phyloP scores from a whole-genome alignment of 2,113 vertebrate genomes.

The Dipodomys ordii region DNA sequence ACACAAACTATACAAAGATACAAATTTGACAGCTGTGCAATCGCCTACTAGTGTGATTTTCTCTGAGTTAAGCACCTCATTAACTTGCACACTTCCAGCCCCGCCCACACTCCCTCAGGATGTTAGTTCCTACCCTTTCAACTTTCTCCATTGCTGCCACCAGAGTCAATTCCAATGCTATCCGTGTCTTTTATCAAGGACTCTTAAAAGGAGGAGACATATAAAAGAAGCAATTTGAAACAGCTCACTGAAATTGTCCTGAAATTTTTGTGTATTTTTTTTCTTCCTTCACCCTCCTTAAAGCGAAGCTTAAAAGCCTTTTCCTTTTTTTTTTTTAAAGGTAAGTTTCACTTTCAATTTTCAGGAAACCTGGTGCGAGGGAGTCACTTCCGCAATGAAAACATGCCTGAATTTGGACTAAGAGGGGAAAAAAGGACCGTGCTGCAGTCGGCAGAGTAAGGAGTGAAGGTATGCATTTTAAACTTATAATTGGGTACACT shows the following conservation, averaged over 20 bases:
- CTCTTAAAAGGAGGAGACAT: neutral
- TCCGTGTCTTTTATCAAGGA: neutral
- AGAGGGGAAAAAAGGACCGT: neutral
- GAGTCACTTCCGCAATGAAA: neutral
- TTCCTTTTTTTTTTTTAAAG: neutral
- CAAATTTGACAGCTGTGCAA: neutral
- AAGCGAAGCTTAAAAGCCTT: neutral
- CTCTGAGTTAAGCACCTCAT: neutral
- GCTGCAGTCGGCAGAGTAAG: neutral
- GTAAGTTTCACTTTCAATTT: slow-evolving; percentile 78
- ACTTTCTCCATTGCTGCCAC: neutral
- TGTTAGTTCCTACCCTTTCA: neutral
- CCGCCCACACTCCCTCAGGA: neutral
- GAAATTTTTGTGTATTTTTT: too few species aligned
- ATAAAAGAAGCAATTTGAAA: neutral
- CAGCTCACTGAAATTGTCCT: neutral
- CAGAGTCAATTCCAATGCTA: neutral
- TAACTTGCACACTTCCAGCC: neutral
- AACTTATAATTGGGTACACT: neutral
- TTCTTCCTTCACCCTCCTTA: neutral
- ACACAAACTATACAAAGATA: neutral
- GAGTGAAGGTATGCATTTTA: slow-evolving; percentile 32
- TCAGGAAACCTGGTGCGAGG: neutral
- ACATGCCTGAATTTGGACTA: neutral
- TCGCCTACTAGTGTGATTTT: neutral